A percentile compares a stretch with the other conserved stretches of the same genome.
phyloP scores from a whole-genome alignment of 1,140 invertebrate species.

The Harlomillsia oculata region DNA sequence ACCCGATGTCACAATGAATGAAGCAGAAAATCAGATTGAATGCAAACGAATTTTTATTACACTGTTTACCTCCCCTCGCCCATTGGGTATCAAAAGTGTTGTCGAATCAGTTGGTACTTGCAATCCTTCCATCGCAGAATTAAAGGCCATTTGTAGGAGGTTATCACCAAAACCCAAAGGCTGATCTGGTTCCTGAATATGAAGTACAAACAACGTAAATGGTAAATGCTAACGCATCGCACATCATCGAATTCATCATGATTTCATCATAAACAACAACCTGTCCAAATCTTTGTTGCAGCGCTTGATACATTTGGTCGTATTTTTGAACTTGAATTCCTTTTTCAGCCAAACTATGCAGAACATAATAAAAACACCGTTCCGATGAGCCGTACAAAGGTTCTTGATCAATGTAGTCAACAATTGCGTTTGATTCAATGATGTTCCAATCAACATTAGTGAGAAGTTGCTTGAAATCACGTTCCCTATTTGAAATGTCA shows the following conservation, averaged over 20 bases:
- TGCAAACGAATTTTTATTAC: slow-evolving; percentile 5
- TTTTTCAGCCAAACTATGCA: slow-evolving; percentile 50
- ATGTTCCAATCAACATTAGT: slow-evolving; percentile 44
- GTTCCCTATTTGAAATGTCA: slow-evolving; percentile 43
- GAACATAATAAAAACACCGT: slow-evolving; percentile 46
- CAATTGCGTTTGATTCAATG: slow-evolving; percentile 42
- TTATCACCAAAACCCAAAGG: slow-evolving; percentile 37
- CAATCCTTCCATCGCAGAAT: slow-evolving; percentile 40
- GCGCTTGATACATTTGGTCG: slow-evolving; percentile 43
- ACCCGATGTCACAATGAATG: neutral
- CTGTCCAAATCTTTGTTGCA: slow-evolving; percentile 45
- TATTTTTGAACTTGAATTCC: slow-evolving; percentile 47
- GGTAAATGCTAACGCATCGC: no score
- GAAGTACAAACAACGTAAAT: no score
- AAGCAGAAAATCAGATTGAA: neutral
- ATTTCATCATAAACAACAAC: slow-evolving; percentile 28
- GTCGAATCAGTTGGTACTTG: slow-evolving; percentile 35
- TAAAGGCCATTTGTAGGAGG: slow-evolving; percentile 41
- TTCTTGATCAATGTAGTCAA: slow-evolving; percentile 46
- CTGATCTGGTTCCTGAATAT: slow-evolving; percentile 35
- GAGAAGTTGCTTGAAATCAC: slow-evolving; percentile 46
- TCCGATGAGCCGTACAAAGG: slow-evolving; percentile 46
- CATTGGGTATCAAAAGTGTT: slow-evolving; percentile 19
- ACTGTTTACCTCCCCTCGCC: slow-evolving; percentile 18
- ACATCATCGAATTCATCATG: slow-evolving; percentile 9